phyloP scores from a whole-genome alignment of 1,140 invertebrate genomes.

The Megathymus violae region DNA sequence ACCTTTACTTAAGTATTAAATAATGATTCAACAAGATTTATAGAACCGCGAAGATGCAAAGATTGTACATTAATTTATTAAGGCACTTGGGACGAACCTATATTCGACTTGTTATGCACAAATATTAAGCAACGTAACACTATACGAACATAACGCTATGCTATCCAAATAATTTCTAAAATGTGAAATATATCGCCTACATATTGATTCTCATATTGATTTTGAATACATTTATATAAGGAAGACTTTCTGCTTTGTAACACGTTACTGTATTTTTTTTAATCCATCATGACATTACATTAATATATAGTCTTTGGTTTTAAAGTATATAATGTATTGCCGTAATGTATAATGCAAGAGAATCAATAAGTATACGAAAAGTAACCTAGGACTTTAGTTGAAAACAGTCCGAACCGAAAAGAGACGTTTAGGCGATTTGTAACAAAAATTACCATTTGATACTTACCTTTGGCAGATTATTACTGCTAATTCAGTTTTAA shows the following conservation, averaged over 20 bases:
- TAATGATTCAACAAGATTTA: constrained; percentile 76
- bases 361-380: constrained; percentile 34
- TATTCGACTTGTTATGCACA: constrained; percentile 71
- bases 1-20: constrained; percentile 70
- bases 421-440: constrained; percentile 18
- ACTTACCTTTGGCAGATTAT: constrained; percentile 32
- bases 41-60: constrained; percentile 73
- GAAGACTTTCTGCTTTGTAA: constrained; percentile 25
- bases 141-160: constrained; percentile 63
- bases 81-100: constrained; percentile 76
- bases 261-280: constrained; percentile 12
- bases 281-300: constrained; percentile 25
- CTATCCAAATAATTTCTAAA: constrained; percentile 59
- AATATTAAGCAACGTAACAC: constrained; percentile 74
- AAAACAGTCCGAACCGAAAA: constrained; percentile 36
- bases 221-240: constrained; percentile 16
- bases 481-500: constrained; percentile 14
- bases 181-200: constrained; percentile 54
- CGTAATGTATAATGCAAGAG: constrained; percentile 25
- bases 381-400: constrained; percentile 32
- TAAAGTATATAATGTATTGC: constrained; percentile 36
- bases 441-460: constrained; percentile 21
- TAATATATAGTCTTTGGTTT: constrained; percentile 41
- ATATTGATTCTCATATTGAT: constrained; percentile 55
- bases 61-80: constrained; percentile 74